Base-by-base conservation (phyloP, 2,888 invertebrate species). In the Rotaria socialis region DNA sequence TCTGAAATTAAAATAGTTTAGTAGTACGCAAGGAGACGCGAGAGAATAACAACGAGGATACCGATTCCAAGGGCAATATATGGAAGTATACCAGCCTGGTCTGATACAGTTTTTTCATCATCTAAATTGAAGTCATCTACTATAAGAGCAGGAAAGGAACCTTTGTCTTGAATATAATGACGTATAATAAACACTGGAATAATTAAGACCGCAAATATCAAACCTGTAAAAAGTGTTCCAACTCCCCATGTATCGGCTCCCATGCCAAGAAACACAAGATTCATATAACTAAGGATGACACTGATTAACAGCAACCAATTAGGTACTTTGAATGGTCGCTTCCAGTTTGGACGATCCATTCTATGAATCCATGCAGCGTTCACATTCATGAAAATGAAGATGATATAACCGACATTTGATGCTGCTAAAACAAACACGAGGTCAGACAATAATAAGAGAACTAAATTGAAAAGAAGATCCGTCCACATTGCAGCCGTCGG, bases 121-220 rank as follows among this genome's bases (percentile, higher is more conserved):
- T 67, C 35, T 10, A 27, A 11, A 67, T 67, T 6, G 35, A 6
- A 14, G 16, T 67, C 27, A 7, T 67, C 67, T 6, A 10, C 35
- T n/a, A 4, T 19, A 5, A 16, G 35, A 67, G 16, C 6, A 16
- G 67, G 67, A 67, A 67, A 67, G 16, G 8, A 16, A 27, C 67
- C 67, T 67, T 67, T 67, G n/a, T 67, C 67, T 67, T 67, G 67
- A 35, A 67, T 67, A 67, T 67, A 67, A 67, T 67, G 67, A 67
- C 67, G 67, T 27, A 67, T 27, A 4, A 67, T 27, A 67, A 67
- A 67, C 3, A 67, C 67, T 27, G 67, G 67, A 67, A 67, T 67
- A 35, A 67, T 27, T 3, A 67, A 67, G 35, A n/a, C 27, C 4
- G 27, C 27, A 67, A 67, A 67, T 27, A 27, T 27, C 35, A 67